Evolutionary conservation across 2,888 invertebrate genomes (phyloP), one percentile per base, ranked within the genome.

Genomic region (Tanytarsus gracilentus): DNA sequence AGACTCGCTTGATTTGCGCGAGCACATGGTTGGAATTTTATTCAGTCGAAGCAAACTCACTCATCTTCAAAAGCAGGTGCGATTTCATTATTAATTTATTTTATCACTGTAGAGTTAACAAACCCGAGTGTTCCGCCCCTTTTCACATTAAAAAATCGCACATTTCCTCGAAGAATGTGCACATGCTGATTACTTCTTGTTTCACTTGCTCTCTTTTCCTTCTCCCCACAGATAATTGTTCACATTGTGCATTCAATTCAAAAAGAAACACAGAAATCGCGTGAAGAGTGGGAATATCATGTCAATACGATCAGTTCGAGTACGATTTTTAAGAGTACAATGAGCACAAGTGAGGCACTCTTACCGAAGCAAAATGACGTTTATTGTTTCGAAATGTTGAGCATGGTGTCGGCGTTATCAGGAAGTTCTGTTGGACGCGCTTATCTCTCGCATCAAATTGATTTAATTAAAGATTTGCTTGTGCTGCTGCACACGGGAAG

Each of bases 331-430:
- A 60, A 60, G 6, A 75, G 74, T 63, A 66, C 72, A 39, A 66
- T 68, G 3, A 63, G 63, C 30, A 21, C 49, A 7, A 62, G 48
- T 39, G 50, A 62, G 18, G 63, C 64, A 58, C 66, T 75, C 23
- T 72, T 64, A 71, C 71, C 0, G 72, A 74, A 44, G 66, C 71
- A 4, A 66, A 69, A 33, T 67, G 96, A 97, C 72, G 92, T 92
- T n/a, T 97, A 95, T 72, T 96, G 96, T 75, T 97, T 96, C 70
- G 96, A 97, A 77, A 92, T 97, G 90, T 76, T 97, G 21, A 94
- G 94, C 4, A 87, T 96, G 87, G 95, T 81, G 21, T 72, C 95
- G 66, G 96, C 97, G 0, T 74, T 97, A 40, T 95, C 94, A 64
- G 96, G 96, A 3, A 95, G 94, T 66, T 81, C 85, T 0, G 92